Evolutionary conservation across 2,888 invertebrate species (phyloP), one percentile per base, ranked within the genome.

Genomic region (Himalopsyche tibetana): DNA sequence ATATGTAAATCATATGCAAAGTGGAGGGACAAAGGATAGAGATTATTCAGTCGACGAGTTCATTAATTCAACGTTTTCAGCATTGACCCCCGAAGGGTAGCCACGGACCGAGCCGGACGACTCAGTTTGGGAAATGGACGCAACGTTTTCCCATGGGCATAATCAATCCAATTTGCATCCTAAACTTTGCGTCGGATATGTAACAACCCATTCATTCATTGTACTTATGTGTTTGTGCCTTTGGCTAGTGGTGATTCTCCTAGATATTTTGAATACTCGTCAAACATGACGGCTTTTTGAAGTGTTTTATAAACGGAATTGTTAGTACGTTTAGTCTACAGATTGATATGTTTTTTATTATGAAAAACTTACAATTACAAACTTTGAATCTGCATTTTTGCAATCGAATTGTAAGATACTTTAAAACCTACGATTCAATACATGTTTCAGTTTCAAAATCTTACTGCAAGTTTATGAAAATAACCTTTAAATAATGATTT

Each of bases 81-180:
- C 82, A 82, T 80, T 88, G 88, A 88, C 88, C 88, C 88, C 82
- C 80, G 82, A 84, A 83, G 79, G 80, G 83, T 45, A 69, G 80
- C 69, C 80, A 55, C 63, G 82, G 51, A 51, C 51, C 51, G 82
- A 51, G 42, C 82, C n/a, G 55, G 55, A 69, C 19, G 40, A 36
- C 38, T 40, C 74, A 82, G 85, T n/a, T 40, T 80, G 81, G 84
- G 85, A 85, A 85, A 87, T 82, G 84, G 84, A 82, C 87, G 87
- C 81, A 40, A 81, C 84, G 85, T 82, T 84, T 82, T 86, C 88
- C 86, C 88, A 80, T 38, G 88, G 87, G 88, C 55, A 85, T 87
- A 88, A 88, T 88, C 88, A 88, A 88, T 88, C 88, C 86, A 88
- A 88, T 88, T 88, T 88, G 88, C 88, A 88, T 88, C 87, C 82